Percentiles rank a stretch among this genome's conserved stretches.
Evolutionary conservation across 2,888 invertebrate genomes (phyloP).

Genomic region (Autographa gamma): DNA sequence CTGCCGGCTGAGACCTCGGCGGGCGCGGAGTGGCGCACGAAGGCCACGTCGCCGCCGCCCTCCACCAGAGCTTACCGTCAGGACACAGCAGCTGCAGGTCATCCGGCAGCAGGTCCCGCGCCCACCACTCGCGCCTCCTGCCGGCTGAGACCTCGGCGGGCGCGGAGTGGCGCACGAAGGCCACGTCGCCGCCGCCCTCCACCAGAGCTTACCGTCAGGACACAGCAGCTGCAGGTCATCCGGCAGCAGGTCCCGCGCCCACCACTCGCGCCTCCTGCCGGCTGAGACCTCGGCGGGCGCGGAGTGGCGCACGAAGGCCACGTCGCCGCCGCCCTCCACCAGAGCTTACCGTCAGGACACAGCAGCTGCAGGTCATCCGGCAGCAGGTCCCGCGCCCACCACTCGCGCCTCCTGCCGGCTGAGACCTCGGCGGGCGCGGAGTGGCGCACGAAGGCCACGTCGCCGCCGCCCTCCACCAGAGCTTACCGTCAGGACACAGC

Average conservation of each 20-base stretch:
- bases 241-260: conserved; percentile 97
- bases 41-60: conserved; percentile 97
- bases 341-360: no score
- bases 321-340: conserved; percentile 97
- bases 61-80: no score
- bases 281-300: conserved; percentile 97
- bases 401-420: conserved; percentile 96
- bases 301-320: conserved; percentile 98
- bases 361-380: conserved; percentile 97
- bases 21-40: conserved; percentile 98
- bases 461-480: conserved; percentile 98
- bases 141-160: conserved; percentile 97
- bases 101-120: conserved; percentile 96
- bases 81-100: conserved; percentile 98
- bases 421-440: conserved; percentile 97
- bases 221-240: conserved; percentile 98
- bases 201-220: no score
- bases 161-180: conserved; percentile 98
- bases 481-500: no score
- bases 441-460: conserved; percentile 98
- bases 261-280: conserved; percentile 96
- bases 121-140: conserved; percentile 97
- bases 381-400: conserved; percentile 97
- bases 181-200: conserved; percentile 97
- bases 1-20: conserved; percentile 97